Conservation (phyloP, 2,888 invertebrate genomes). For the Eupithecia inturbata region DNA sequence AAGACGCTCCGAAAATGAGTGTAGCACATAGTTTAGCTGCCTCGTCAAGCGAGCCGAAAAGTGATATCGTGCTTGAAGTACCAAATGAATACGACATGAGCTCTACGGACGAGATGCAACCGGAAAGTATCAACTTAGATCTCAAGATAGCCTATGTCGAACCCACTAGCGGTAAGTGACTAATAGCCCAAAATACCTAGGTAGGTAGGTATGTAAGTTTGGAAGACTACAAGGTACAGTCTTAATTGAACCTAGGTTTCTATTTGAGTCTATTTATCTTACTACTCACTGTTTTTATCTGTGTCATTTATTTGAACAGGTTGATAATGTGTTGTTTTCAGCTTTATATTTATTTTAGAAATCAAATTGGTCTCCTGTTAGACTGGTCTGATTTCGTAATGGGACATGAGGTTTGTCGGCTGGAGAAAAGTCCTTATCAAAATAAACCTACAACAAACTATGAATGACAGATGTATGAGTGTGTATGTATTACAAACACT, state of each 20-base stretch:
- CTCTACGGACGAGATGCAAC: conserved; percentile 78
- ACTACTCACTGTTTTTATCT: not conserved
- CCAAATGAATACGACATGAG: conserved; percentile 75
- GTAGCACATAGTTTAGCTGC: conserved; percentile 87
- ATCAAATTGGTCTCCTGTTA: conserved; percentile 67
- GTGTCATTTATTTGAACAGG: not conserved
- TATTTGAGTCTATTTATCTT: not conserved
- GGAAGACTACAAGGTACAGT: not conserved
- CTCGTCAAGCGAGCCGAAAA: conserved; percentile 83
- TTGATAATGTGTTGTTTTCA: conserved; percentile 23
- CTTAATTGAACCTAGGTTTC: not conserved
- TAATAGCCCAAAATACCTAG: conserved; percentile 22
- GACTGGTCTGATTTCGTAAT: conserved; percentile 44
- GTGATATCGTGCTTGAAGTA: conserved; percentile 74
- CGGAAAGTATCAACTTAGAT: conserved; percentile 82
- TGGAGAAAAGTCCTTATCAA: conserved; percentile 4
- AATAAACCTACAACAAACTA: not conserved
- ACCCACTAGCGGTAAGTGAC: conserved; percentile 83
- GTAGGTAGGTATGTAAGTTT: conserved; percentile 7
- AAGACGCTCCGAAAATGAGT: conserved; percentile 88
- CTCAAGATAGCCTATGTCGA: conserved; percentile 86
- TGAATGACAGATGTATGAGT: conserved; percentile 59
- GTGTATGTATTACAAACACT: conserved; percentile 67
- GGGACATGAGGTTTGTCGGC: conserved; percentile 70
- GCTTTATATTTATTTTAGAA: conserved; percentile 24